These are phyloP conservation scores for Neosilurus mollespiculum DNA, from an alignment of 2,797 vertebrate genomes.

Conservation along the genomic window DNA sequence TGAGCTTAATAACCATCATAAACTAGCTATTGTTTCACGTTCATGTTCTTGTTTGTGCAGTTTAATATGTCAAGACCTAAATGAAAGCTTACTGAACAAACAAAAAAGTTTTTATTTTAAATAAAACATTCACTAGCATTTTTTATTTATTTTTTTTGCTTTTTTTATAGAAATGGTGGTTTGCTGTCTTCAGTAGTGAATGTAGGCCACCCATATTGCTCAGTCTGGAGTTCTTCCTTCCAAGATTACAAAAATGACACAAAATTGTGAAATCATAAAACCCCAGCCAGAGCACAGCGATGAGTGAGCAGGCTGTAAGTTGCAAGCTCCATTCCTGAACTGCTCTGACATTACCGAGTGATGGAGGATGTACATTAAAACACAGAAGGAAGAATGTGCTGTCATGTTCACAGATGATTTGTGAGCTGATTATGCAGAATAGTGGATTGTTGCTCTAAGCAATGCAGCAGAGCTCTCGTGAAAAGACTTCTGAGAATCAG, in stretches of 20 bases:
- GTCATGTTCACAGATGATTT: slow-evolving; percentile 31
- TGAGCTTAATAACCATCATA: neutral
- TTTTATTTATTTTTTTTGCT: neutral
- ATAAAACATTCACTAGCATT: neutral
- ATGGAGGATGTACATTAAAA: slow-evolving; percentile 11
- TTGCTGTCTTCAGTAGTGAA: neutral
- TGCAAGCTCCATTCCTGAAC: slow-evolving; percentile 38
- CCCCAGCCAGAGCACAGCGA: neutral
- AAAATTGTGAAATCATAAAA: slow-evolving; percentile 5
- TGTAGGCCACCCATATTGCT: neutral
- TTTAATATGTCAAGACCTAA: no score
- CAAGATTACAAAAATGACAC: slow-evolving; percentile 3
- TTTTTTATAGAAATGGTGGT: neutral
- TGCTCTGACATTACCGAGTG: slow-evolving; percentile 22
- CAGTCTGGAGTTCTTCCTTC: neutral
- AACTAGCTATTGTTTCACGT: no score
- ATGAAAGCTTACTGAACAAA: no score
- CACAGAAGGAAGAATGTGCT: slow-evolving; percentile 16
- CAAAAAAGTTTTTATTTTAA: no score
- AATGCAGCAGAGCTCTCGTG: neutral
- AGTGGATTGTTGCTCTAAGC: neutral
- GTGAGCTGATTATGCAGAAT: slow-evolving; percentile 10
- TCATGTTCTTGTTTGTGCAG: no score
- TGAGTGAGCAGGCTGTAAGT: slow-evolving; percentile 38
- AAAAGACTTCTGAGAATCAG: neutral